Base-by-base conservation (phyloP, 2,797 vertebrate species). In the Sciaenops ocellatus region DNA sequence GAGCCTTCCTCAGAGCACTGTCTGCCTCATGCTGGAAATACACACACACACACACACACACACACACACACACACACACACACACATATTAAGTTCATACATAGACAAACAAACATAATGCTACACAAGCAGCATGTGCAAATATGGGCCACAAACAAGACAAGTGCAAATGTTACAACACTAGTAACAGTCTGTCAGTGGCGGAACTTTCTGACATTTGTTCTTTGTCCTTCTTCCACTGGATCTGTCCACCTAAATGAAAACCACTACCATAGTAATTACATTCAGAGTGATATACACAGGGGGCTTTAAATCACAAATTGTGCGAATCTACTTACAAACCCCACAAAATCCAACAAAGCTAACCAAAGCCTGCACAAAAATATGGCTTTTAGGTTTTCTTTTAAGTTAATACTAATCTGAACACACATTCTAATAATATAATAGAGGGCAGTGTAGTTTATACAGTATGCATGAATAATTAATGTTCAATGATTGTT, bases 21-120 rank as follows among this genome's bases (percentile, higher is more conserved):
- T 99, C 97, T 42, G 98, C 96, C 82, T 99, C 98, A 24, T 98
- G 95, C 98, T 99, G 89, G 6, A 85, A 3, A 85, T 11, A 30
- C 4, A 34, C 20, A 50, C 24, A 64, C 24, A 64, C 8, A 48
- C 24, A 64, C 8, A 48, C 24, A 64, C 8, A 48, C 24, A 64
- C 8, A 48, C 24, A 64, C 8, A 48, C 24, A 64, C 8, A 48
- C 24, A 64, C 8, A 48, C 15, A 30, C 4, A 34, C 20, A 50
- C 24, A 64, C 24, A 64, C 8, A 48, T 1, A n/a, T 42, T 3
- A 44, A 20, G 30, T 16, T 69, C 20, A 62, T 12, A 56, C 10
- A 62, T 41, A 42, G 2, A 59, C 13, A 73, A 18, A 61, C 1
- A 64, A 15, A 73, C 11, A 57, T 3, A 22, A 64, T 3, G 3